Evolutionary conservation across 2,113 vertebrate species (phyloP), one percentile per base, ranked within the genome.

Genomic region (Trichomycterus rosablanca): DNA sequence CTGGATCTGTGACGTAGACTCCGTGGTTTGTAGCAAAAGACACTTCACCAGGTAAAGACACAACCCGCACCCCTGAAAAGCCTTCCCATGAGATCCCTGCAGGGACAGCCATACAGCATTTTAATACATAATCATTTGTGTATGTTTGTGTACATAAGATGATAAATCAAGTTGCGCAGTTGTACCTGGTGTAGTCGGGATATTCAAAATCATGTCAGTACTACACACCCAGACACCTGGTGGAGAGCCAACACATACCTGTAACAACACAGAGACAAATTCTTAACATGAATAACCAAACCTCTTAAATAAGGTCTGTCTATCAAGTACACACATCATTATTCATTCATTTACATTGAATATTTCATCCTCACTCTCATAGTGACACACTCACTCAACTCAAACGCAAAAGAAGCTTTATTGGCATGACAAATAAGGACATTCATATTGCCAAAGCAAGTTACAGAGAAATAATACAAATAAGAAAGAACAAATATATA

Each of bases 181-280:
- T 87, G 83, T 19, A 97, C 95, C 75, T 15, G 86, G 86, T 52
- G 74, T 48, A 0, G 72, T 57, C 1, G 92, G 91, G 26, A 98
- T 15, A 0, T 68, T 80, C 53, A 98, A 84, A 59, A 93, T 84
- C 90, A 92, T 91, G 75, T 98, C 93, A 0, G 94, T 98, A 82
- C 96, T 95, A 84, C 93, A 94, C 60, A 98, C 90, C 96, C 96
- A 98, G 19, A 97, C 86, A 0, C 95, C 96, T 0, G 95, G 92
- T 0, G 95, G 93, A 68, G 90, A 94, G 3, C 90, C 92, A 0
- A 84, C 84, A 16, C 93, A 94, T 43, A 98, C 75, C 95, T 98
- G 82, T 11, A 7, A 61, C 7, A 49, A 48, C 1, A 2, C 32
- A 22, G 9, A 14, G 1, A 26, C 1, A 30, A 12, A 2, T 10